Percentiles rank a stretch among this genome's conserved stretches.
phyloP scores from a whole-genome alignment of 2,888 invertebrate species.

The Quadroppia sp. region DNA sequence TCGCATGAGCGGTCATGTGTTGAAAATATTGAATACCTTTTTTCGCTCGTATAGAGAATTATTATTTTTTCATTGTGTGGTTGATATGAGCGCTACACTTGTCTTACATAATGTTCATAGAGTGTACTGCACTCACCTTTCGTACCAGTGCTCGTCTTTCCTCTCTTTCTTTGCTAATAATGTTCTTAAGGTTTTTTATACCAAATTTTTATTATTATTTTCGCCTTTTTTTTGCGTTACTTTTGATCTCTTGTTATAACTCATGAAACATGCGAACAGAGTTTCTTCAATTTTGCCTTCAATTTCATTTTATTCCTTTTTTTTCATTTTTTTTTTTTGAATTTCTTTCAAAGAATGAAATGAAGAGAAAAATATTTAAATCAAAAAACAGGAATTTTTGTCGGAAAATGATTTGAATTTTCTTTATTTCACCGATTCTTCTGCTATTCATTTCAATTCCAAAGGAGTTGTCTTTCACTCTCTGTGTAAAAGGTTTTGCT shows the following conservation, averaged over 20 bases:
- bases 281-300: too few relatives aligned
- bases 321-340: background rate
- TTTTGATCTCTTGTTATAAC: too few relatives aligned
- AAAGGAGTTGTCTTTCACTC: background rate
- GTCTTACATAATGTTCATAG: too few relatives aligned
- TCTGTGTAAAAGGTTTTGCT: too few relatives aligned
- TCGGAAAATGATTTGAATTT: background rate
- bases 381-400: background rate
- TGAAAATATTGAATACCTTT: constrained; percentile 17
- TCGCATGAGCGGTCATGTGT: constrained; percentile 10
- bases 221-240: too few relatives aligned
- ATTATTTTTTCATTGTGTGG: background rate
- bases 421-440: background rate
- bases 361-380: background rate
- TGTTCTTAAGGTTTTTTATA: too few relatives aligned
- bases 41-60: constrained; percentile 1
- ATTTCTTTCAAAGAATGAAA: background rate
- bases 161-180: too few relatives aligned
- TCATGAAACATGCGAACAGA: too few relatives aligned
- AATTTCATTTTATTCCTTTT: background rate
- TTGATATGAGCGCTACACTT: too few relatives aligned
- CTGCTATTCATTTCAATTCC: background rate
- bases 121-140: too few relatives aligned
- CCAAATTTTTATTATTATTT: too few relatives aligned
- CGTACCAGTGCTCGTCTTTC: too few relatives aligned